phyloP scores from a whole-genome alignment of 2,797 vertebrate species.

The Dicrostonyx torquatus region DNA sequence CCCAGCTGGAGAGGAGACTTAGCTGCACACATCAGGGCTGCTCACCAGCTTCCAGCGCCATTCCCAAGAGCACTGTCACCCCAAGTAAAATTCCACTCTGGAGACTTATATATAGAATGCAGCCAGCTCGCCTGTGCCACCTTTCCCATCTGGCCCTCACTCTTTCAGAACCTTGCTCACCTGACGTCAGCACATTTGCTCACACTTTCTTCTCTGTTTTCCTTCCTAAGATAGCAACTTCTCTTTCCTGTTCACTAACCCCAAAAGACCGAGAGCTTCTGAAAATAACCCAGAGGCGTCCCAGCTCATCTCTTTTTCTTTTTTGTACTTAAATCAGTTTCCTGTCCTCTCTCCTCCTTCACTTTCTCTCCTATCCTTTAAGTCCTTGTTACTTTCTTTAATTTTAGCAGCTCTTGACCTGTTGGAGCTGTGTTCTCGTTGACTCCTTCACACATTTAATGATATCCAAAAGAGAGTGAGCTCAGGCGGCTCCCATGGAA shows the following conservation, averaged over 20 bases:
- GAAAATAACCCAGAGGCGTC: background rate
- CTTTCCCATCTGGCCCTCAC: constrained; percentile 29
- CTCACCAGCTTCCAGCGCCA: background rate
- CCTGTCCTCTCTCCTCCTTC: background rate
- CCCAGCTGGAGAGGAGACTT: background rate
- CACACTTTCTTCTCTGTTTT: background rate
- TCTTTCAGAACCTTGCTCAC: constrained; percentile 55
- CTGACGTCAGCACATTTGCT: constrained; percentile 64
- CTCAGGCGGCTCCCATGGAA: background rate
- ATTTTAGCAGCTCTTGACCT: background rate
- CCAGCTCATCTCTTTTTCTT: background rate
- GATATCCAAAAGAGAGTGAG: background rate
- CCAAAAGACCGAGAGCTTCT: background rate
- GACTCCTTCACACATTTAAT: background rate
- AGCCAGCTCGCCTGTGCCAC: background rate
- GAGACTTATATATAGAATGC: constrained; percentile 1
- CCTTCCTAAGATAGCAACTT: constrained; percentile 2
- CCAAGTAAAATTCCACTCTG: constrained; percentile 43
- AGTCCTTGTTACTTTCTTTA: background rate
- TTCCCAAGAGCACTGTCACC: background rate
- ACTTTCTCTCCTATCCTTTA: background rate
- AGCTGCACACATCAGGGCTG: background rate
- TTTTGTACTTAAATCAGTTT: background rate
- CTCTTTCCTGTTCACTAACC: background rate
- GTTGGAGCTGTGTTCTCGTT: background rate